phyloP scores from a whole-genome alignment of 2,888 invertebrate genomes.

The Pelosia muscerda region DNA sequence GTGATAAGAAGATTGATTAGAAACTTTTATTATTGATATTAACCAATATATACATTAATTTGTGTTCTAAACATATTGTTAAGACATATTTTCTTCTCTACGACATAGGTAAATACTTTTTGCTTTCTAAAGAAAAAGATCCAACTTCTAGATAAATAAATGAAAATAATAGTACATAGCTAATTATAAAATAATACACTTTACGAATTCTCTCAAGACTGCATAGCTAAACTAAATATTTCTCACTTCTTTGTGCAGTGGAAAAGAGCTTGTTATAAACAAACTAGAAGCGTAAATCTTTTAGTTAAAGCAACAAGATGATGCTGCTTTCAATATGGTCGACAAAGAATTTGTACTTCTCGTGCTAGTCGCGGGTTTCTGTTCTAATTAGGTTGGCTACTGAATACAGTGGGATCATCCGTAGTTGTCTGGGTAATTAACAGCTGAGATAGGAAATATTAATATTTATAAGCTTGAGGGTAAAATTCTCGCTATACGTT shows the following conservation, averaged over 20 bases:
- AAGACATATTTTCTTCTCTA: too few relatives aligned
- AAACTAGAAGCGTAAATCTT: constrained; percentile 39
- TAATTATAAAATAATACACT: constrained; percentile 2
- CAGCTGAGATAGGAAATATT: constrained; percentile 82
- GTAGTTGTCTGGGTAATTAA: constrained; percentile 82
- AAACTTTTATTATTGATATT: too few relatives aligned
- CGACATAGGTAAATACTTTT: too few relatives aligned
- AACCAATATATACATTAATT: neutral
- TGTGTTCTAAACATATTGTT: neutral
- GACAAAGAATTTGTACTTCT: constrained; percentile 65
- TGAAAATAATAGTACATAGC: neutral
- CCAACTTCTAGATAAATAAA: neutral
- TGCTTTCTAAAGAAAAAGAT: too few relatives aligned
- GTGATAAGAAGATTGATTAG: neutral
- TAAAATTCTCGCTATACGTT: constrained; percentile 71
- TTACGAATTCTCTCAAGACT: constrained; percentile 29
- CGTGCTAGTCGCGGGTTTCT: constrained; percentile 67
- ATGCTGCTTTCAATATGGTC: constrained; percentile 47
- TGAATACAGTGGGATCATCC: constrained; percentile 79
- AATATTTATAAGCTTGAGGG: constrained; percentile 79
- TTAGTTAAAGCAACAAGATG: constrained; percentile 43
- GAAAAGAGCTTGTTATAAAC: constrained; percentile 33
- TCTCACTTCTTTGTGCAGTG: constrained; percentile 34
- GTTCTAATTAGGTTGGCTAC: constrained; percentile 80
- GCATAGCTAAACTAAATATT: constrained; percentile 25